Evolutionary conservation across 2,113 vertebrate species (phyloP), one percentile per base, ranked within the genome.

Genomic region (Sphyrna mokarran): DNA sequence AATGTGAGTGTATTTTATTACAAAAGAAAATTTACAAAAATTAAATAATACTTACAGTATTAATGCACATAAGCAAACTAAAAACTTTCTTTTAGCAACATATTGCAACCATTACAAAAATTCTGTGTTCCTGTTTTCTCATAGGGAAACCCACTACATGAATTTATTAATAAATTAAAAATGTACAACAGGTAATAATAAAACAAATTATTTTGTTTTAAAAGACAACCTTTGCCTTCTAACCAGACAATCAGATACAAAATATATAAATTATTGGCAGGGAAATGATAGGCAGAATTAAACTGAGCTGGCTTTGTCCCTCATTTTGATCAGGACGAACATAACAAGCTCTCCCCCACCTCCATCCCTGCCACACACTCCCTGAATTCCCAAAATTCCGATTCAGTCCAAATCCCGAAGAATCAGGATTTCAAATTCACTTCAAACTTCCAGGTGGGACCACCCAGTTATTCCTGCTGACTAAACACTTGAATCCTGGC

Each of bases 101-200:
- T 70, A 94, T 94, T 94, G 91, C 66, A 94, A 69, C 37, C 91
- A 72, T 70, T 69, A 94, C 61, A 69, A 69, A 43, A 91, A 70
- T 94, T 70, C 54, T 72, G 61, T 72, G 14, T 54, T 95, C 37
- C 69, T 72, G 68, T 26, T 54, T 70, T 48, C 37, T 95, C 20
- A 29, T 54, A 1, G 66, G 10, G 93, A 95, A 48, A 68, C 1
- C 69, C 43, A 95, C 94, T 95, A 72, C 68, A 95, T 72, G 68
- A 95, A 72, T 54, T 72, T 95, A 72, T 72, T 95, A 95, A 95
- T 95, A 95, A 95, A 95, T 95, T 95, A 95, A 95, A 95, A 95
- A 95, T 95, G 68, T 95, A 95, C 68, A 95, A 95, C 14, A 40
- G n/a, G 91, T 68, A 70, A 72, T 14, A 69, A 70, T 69, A 72